Percentiles rank a stretch among this genome's conserved stretches.
These are phyloP conservation scores for Anolis carolinensis DNA, from an alignment of 2,113 vertebrate genomes.

Conservation along the genomic window DNA sequence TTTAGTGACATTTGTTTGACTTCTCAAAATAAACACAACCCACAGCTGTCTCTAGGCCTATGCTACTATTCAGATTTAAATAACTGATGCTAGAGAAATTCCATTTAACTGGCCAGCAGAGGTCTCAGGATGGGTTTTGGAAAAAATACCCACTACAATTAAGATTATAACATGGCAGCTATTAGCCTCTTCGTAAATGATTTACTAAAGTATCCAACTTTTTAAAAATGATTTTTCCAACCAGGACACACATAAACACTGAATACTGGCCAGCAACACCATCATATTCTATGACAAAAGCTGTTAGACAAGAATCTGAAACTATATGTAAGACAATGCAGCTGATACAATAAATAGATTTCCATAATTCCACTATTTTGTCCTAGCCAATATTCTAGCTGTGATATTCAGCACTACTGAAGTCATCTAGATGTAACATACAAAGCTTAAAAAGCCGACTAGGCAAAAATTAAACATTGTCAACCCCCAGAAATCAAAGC, in stretches of 20 bases:
- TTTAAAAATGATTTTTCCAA: not conserved
- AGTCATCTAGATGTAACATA: no score
- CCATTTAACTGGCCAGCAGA: constrained; percentile 38
- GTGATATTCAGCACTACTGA: no score
- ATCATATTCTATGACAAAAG: no score
- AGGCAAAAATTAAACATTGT: no score
- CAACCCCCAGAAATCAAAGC: no score
- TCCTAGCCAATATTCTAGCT: no score
- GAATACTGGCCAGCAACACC: not conserved
- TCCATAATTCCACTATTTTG: no score
- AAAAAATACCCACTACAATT: not conserved
- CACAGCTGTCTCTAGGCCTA: not conserved
- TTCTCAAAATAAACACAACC: not conserved
- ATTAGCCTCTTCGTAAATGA: not conserved
- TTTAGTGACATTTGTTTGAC: constrained; percentile 22
- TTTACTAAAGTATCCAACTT: not conserved
- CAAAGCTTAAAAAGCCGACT: no score
- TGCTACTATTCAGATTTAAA: not conserved
- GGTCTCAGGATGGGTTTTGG: constrained; percentile 22
- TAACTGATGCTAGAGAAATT: not conserved
- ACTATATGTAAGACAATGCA: no score
- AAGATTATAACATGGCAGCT: not conserved
- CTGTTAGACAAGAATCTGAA: no score
- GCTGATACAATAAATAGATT: no score
- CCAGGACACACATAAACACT: fast-evolving